Conservation (phyloP, 2,113 vertebrate species). For the Lipophrys pholis region DNA sequence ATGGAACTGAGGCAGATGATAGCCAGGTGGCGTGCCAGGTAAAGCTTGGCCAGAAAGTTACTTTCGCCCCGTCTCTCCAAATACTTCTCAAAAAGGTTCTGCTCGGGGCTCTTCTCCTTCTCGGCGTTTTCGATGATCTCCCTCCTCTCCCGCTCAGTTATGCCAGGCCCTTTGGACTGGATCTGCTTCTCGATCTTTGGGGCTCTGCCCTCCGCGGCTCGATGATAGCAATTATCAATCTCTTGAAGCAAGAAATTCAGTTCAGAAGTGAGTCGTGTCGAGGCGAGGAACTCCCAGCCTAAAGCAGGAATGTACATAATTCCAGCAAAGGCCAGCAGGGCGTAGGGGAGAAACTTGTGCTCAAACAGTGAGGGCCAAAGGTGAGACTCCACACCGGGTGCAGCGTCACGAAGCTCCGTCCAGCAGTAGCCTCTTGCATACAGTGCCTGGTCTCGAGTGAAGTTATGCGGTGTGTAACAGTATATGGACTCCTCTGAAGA, state of each 20-base stretch:
- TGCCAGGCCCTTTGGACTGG: conserved; percentile 97
- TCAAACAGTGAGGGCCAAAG: conserved; percentile 95
- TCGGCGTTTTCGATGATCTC: conserved; percentile 99
- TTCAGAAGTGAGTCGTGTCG: conserved; percentile 97
- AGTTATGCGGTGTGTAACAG: conserved; percentile 99
- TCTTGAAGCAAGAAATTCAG: conserved; percentile 99
- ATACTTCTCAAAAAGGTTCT: conserved; percentile 99
- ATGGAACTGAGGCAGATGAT: conserved; percentile 97
- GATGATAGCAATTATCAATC: conserved; percentile 99
- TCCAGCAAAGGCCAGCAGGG: conserved; percentile 95
- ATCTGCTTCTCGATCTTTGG: conserved; percentile 99
- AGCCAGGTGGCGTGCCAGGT: conserved; percentile 92
- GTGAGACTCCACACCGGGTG: conserved; percentile 90
- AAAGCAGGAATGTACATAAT: conserved; percentile 98
- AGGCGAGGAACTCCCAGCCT: conserved; percentile 97
- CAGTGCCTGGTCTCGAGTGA: conserved; percentile 98
- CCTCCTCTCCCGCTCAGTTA: conserved; percentile 92
- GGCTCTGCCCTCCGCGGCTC: conserved; percentile 95
- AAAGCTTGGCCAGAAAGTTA: conserved; percentile 97
- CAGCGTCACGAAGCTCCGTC: conserved; percentile 97
- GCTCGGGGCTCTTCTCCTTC: conserved; percentile 98
- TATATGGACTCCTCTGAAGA: conserved; percentile 97
- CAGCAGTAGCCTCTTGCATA: conserved; percentile 99
- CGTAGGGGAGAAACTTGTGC: conserved; percentile 99
- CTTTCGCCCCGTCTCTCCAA: conserved; percentile 95